Conservation (phyloP, 2,113 vertebrate species). For the Ctenomys sociabilis region DNA sequence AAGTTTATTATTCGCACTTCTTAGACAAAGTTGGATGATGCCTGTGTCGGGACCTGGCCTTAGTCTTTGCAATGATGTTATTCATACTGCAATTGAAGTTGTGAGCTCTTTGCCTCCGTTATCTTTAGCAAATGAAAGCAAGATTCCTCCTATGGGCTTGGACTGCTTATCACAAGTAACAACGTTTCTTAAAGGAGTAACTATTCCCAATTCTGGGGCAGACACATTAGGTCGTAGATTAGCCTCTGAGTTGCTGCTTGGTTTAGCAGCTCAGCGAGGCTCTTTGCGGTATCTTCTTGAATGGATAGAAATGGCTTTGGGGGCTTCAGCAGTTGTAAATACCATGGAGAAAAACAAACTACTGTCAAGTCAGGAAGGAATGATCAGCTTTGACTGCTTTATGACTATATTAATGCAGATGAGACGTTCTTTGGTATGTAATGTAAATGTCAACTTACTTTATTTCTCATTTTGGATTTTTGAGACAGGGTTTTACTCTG, state of each 20-base stretch:
- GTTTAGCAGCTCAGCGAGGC: conserved; percentile 95
- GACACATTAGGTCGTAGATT: conserved; percentile 95
- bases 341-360: conserved; percentile 91
- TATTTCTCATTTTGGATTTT: neutral
- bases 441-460: conserved; percentile 35
- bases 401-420: conserved; percentile 98
- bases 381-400: conserved; percentile 98
- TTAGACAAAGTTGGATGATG: conserved; percentile 98
- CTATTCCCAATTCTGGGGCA: conserved; percentile 96
- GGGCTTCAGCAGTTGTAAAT: conserved; percentile 93
- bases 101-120: conserved; percentile 95
- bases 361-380: conserved; percentile 91
- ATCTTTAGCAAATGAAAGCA: conserved; percentile 96
- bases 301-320: conserved; percentile 97
- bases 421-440: conserved; percentile 96
- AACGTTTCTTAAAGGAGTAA: conserved; percentile 96
- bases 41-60: conserved; percentile 88
- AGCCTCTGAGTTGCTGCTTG: conserved; percentile 95
- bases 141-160: conserved; percentile 98
- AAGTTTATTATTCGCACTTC: conserved; percentile 95
- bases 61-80: conserved; percentile 96
- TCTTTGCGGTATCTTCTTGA: conserved; percentile 95
- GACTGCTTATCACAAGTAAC: conserved; percentile 98
- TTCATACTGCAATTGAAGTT: conserved; percentile 96
- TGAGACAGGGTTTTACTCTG: neutral